A percentile compares a stretch with the other conserved stretches of the same genome.
These are phyloP conservation scores for Clivina fossor DNA, from an alignment of 2,888 invertebrate species.

Conservation along the genomic window DNA sequence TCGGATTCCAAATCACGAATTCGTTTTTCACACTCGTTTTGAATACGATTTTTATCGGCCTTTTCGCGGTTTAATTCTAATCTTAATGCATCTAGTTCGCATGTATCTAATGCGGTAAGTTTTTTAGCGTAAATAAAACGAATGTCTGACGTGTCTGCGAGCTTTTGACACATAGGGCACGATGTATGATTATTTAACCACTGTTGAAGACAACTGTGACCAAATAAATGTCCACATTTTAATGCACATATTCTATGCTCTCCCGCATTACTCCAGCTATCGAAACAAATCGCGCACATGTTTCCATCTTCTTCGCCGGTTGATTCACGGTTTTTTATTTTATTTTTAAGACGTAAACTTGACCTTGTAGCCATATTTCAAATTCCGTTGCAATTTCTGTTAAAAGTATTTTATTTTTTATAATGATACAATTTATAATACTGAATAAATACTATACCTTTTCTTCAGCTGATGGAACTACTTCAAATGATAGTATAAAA, in stretches of 20 bases:
- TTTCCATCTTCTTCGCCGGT: slow-evolving; percentile 69
- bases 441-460: too few relatives aligned
- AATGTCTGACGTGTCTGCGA: slow-evolving; percentile 68
- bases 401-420: too few relatives aligned
- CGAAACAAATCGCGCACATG: slow-evolving; percentile 86
- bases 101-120: slow-evolving; percentile 74
- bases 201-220: slow-evolving; percentile 72
- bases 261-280: slow-evolving; percentile 84
- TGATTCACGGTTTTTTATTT: too few relatives aligned
- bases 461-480: too few relatives aligned
- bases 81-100: slow-evolving; percentile 69
- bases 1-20: too few relatives aligned
- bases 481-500: too few relatives aligned
- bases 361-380: too few relatives aligned
- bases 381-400: too few relatives aligned
- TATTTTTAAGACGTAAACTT: too few relatives aligned
- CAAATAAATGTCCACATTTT: slow-evolving; percentile 92
- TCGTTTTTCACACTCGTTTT: too few relatives aligned
- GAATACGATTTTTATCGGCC: slow-evolving; percentile 60
- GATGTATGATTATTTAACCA: slow-evolving; percentile 68
- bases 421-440: too few relatives aligned
- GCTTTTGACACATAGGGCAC: slow-evolving; percentile 88
- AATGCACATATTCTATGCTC: slow-evolving; percentile 83
- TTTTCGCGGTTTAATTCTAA: slow-evolving; percentile 62
- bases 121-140: slow-evolving; percentile 78